Evolutionary conservation across 2,113 vertebrate genomes (phyloP).

Genomic region (Emydocephalus ijimae): DNA sequence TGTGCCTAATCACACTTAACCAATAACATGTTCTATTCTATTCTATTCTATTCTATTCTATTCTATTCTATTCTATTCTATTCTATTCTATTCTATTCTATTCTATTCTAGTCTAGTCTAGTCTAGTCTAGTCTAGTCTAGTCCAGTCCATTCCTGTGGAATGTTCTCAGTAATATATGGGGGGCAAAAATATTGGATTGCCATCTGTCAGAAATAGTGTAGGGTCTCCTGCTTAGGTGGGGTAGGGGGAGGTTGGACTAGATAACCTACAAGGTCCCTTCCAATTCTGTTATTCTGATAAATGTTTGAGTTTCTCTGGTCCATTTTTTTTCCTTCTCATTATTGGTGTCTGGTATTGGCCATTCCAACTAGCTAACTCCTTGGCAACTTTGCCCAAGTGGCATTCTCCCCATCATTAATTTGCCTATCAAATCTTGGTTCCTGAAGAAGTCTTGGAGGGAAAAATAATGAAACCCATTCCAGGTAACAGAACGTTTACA

Average conservation of each 20-base stretch:
- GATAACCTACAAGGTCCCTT: too few relatives aligned
- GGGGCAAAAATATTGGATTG: background rate
- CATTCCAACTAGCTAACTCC: background rate
- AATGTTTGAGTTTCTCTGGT: background rate
- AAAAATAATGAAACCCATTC: background rate
- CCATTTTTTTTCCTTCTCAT: background rate
- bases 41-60: too few relatives aligned
- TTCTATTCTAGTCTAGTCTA: too few relatives aligned
- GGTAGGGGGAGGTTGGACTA: too few relatives aligned
- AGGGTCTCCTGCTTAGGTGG: too few relatives aligned
- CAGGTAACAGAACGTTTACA: background rate
- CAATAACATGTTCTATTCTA: background rate
- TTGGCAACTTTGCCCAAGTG: background rate
- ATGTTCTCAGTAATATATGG: background rate
- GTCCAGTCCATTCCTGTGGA: rapidly evolving
- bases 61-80: too few relatives aligned
- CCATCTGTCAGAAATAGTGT: too few relatives aligned
- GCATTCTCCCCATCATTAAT: background rate
- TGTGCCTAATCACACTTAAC: background rate
- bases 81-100: too few relatives aligned
- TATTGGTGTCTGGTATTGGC: background rate
- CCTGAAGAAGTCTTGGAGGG: background rate
- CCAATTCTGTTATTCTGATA: background rate
- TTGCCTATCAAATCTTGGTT: background rate
- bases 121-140: too few relatives aligned